phyloP scores from a whole-genome alignment of 2,113 vertebrate species.

The Chionomys nivalis region DNA sequence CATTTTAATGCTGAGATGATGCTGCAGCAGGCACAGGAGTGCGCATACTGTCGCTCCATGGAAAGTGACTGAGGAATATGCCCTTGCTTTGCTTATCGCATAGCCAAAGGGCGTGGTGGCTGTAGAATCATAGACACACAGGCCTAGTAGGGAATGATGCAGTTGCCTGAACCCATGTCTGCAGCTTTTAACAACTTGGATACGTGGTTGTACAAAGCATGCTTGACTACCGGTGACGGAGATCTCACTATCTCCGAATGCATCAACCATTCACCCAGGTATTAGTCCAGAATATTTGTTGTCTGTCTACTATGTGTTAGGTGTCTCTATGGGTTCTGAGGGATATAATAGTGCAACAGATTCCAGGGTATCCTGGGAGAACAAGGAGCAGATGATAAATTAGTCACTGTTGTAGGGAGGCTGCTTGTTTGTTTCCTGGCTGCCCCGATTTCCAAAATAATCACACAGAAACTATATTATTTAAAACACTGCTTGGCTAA shows the following conservation, averaged over 20 bases:
- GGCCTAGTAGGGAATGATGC: neutral
- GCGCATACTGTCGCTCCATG: constrained; percentile 5
- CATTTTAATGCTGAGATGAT: constrained; percentile 72
- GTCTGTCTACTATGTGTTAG: neutral
- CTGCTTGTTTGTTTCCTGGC: too few relatives aligned
- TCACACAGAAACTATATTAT: too few relatives aligned
- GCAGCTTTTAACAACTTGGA: neutral
- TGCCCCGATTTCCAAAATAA: too few relatives aligned
- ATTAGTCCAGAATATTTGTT: constrained; percentile 28
- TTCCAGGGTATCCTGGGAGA: neutral
- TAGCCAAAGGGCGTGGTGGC: neutral
- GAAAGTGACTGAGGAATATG: constrained; percentile 49
- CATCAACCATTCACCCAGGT: neutral
- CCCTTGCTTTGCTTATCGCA: neutral
- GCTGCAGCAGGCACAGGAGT: constrained; percentile 42
- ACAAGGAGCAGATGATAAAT: neutral
- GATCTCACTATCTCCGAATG: neutral
- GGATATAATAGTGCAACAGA: neutral
- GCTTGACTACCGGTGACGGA: neutral
- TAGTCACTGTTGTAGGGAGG: neutral
- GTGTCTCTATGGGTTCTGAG: neutral
- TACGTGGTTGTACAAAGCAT: neutral
- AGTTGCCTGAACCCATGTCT: neutral
- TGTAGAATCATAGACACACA: neutral
- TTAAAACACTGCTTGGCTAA: too few relatives aligned